Evolutionary conservation across 2,113 vertebrate species (phyloP).

Genomic region (Talpa occidentalis): DNA sequence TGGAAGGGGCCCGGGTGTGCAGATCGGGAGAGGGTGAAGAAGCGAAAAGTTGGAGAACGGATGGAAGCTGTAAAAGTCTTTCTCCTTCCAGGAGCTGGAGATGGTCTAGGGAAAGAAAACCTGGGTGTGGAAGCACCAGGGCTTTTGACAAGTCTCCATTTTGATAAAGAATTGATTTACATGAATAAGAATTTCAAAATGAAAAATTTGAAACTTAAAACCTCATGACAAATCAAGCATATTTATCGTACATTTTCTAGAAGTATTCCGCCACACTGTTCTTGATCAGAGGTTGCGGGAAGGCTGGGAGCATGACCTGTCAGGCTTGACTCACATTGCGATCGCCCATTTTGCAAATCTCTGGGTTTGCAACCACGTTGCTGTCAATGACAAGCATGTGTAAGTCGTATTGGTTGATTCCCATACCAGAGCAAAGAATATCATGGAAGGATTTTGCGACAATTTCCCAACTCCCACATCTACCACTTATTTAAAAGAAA

Average conservation of each 20-base stretch:
- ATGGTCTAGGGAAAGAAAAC: not conserved
- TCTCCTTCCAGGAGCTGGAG: not conserved
- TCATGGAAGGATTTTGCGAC: not conserved
- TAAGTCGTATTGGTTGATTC: not conserved
- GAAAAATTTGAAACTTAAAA: not conserved
- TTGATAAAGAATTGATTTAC: not conserved
- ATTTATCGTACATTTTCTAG: not conserved
- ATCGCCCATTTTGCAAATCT: not conserved
- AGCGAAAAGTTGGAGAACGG: not conserved
- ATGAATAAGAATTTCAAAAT: not conserved
- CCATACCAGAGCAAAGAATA: not conserved
- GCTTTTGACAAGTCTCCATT: not conserved
- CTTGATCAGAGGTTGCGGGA: not conserved
- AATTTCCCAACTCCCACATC: not conserved
- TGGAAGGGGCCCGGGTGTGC: not conserved
- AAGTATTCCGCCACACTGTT: not conserved
- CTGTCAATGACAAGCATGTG: not conserved
- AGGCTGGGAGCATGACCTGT: not conserved
- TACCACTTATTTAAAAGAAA: not conserved
- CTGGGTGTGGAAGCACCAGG: not conserved
- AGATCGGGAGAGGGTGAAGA: not conserved
- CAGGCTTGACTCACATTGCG: not conserved
- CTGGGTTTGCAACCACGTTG: not conserved
- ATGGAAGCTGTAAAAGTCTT: not conserved
- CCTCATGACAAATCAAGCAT: not conserved